Conservation (phyloP, 64 coral and sea anemone species). For the Stichodactyla helianthus region DNA sequence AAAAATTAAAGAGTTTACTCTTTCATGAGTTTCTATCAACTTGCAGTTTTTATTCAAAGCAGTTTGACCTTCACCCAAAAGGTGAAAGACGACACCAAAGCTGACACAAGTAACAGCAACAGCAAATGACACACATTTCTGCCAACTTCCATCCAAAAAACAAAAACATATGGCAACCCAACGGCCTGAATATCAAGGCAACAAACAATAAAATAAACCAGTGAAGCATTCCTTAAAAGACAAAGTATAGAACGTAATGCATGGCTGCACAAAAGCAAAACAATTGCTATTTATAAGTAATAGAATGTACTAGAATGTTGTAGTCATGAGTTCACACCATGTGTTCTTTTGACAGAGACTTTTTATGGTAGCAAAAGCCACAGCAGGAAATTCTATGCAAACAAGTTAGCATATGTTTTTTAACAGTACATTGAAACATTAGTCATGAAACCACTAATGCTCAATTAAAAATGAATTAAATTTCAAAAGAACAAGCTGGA, state of each 20-base stretch:
- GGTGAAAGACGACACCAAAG: not conserved
- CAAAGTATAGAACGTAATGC: not conserved
- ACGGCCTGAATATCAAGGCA: not conserved
- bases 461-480: not conserved
- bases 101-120: slow-evolving; percentile 10
- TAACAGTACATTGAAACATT: not conserved
- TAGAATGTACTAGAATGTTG: slow-evolving; percentile 3
- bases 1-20: not conserved
- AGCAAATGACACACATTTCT: not conserved
- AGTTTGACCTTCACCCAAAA: not conserved
- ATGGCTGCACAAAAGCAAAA: not conserved
- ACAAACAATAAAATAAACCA: not conserved
- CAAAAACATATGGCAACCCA: not conserved
- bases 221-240: not conserved
- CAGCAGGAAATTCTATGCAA: not conserved
- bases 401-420: not conserved
- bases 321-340: not conserved
- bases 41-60: not conserved
- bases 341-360: not conserved
- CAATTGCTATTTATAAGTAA: not conserved
- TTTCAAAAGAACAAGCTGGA: slow-evolving; percentile 9
- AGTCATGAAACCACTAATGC: not conserved
- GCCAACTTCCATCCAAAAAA: not conserved
- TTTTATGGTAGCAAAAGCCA: not conserved
- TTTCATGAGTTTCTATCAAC: not conserved